Evolutionary conservation across 2,113 vertebrate species (phyloP).

Genomic region (Mesitornis unicolor): DNA sequence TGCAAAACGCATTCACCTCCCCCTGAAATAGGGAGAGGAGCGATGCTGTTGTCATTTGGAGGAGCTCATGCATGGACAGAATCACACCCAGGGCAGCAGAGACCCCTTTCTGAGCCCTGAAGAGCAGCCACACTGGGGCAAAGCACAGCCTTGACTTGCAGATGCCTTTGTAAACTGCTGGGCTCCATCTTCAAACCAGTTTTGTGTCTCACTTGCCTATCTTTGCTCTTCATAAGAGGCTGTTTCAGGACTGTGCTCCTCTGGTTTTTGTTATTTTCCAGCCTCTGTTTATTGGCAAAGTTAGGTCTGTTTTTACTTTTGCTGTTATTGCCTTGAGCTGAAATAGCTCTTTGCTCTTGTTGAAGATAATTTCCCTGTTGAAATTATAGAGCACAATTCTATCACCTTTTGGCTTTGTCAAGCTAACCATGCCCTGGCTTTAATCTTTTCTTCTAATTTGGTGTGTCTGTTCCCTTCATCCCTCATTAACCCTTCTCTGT

Average conservation of each 20-base stretch:
- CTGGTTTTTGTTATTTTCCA: slow-evolving; percentile 6
- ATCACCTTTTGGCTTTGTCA: neutral
- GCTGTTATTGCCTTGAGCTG: neutral
- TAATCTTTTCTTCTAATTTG: neutral
- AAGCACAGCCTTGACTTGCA: neutral
- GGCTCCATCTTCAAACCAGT: neutral
- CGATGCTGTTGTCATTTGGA: neutral
- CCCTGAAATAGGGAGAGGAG: neutral
- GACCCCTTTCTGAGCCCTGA: neutral
- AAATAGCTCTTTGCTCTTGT: slow-evolving; percentile 1
- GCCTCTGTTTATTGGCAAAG: neutral
- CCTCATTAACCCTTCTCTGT: neutral
- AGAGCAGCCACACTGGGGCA: fast-evolving
- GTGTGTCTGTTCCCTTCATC: neutral
- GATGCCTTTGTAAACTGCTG: neutral
- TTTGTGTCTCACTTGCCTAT: neutral
- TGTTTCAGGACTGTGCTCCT: neutral
- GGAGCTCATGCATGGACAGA: neutral
- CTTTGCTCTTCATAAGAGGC: neutral
- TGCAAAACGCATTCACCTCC: fast-evolving
- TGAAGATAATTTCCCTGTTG: neutral
- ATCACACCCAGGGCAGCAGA: neutral
- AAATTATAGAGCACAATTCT: neutral
- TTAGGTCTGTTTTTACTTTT: neutral
- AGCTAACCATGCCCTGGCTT: neutral